Evolutionary conservation across 2,113 vertebrate species (phyloP), one percentile per base, ranked within the genome.

Genomic region (Tachycineta bicolor): DNA sequence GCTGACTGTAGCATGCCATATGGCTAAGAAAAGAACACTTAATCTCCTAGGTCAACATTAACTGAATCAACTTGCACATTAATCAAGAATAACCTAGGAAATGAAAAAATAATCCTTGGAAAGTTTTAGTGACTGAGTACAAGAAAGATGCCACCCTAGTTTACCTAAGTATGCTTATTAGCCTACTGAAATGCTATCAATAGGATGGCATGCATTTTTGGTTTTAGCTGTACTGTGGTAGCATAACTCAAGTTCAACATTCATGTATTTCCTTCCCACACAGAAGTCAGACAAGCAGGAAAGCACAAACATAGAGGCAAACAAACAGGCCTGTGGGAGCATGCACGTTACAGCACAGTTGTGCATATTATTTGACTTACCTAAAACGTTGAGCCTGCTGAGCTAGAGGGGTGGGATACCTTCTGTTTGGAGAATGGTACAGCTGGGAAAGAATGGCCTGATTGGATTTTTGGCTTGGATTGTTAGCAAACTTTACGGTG

Each of bases 401-500:
- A 97, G 99, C 99, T 92, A 99, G 98, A 77, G 99, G 99, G 97
- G 99, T 98, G 2, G 99, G 99, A 97, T 99, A 99, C 96, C 99
- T 98, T 98, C 99, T 98, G 98, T 99, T 99, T 96, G 99, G 99
- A 73, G 99, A 99, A 97, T 99, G 99, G 97, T 99, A 99, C 89
- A 99, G 98, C 98, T 99, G 99, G 33, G 99, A 99, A 89, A 99
- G 98, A 97, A 99, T 98, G 33, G 99, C 99, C 98, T 99, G 99
- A 97, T 98, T 99, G 78, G 98, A 99, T 98, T 99, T 99, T 99
- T 99, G 99, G 98, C 99, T 99, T 96, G 99, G 99, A 97, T 99
- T 99, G 97, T 99, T 99, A 77, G 99, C 99, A 97, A 99, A 99
- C 98, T 99, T 99, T 95, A 99, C 99, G 52, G 99, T 99, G 94